Evolutionary conservation across 2,888 invertebrate genomes (phyloP).

Genomic region (Megaustenia siamemsis): DNA sequence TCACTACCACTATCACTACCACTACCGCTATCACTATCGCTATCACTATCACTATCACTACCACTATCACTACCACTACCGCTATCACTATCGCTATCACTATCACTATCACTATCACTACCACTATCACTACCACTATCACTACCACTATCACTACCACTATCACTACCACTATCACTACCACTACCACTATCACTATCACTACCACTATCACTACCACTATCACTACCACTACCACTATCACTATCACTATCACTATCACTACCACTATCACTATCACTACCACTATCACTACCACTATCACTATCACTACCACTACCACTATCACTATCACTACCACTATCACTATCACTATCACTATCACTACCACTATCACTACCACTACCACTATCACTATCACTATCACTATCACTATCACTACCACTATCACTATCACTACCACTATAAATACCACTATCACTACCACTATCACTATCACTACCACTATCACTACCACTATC

Average conservation of each 20-base stretch:
- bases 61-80: too few relatives aligned
- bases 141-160: slow-evolving; percentile 32
- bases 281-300: slow-evolving; percentile 22
- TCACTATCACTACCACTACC: background rate
- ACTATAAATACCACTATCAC: slow-evolving; percentile 5
- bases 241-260: slow-evolving; percentile 19
- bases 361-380: slow-evolving; percentile 20
- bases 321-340: slow-evolving; percentile 12
- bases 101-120: slow-evolving; percentile 13
- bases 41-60: too few relatives aligned
- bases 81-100: background rate
- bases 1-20: background rate
- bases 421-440: background rate
- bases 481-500: slow-evolving; percentile 30
- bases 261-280: slow-evolving; percentile 27
- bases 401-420: background rate
- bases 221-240: slow-evolving; percentile 18
- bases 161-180: slow-evolving; percentile 27
- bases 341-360: slow-evolving; percentile 21
- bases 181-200: slow-evolving; percentile 22
- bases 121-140: slow-evolving; percentile 24
- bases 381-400: background rate
- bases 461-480: slow-evolving; percentile 32
- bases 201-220: slow-evolving; percentile 17
- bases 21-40: background rate